These are phyloP conservation scores for Rhyacophila brunnea DNA, from an alignment of 1,140 invertebrate genomes.

Conservation along the genomic window DNA sequence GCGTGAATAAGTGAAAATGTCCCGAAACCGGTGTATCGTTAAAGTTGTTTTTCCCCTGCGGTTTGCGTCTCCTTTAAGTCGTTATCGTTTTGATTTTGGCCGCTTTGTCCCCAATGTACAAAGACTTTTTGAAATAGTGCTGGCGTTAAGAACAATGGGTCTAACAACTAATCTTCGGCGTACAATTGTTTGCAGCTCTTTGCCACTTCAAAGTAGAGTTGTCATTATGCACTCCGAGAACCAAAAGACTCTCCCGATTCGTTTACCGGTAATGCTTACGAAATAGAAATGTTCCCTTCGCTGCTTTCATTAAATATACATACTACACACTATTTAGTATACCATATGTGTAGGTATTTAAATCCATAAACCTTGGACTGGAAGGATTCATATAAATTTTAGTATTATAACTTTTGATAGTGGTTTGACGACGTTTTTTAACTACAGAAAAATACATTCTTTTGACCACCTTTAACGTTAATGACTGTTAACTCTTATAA, in stretches of 20 bases:
- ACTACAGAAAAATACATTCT: too few species aligned
- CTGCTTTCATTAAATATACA: not conserved
- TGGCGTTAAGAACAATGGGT: slow-evolving; percentile 17
- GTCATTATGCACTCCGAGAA: slow-evolving; percentile 28
- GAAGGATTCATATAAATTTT: too few species aligned
- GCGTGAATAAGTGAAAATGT: not conserved
- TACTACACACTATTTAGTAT: too few species aligned
- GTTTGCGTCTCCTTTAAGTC: not conserved
- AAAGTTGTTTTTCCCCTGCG: slow-evolving; percentile 3
- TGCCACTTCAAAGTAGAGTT: slow-evolving; percentile 23
- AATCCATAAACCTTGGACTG: too few species aligned
- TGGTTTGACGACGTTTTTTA: too few species aligned
- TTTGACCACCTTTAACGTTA: too few species aligned
- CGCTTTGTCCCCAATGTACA: not conserved
- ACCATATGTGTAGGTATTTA: too few species aligned
- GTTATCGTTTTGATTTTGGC: not conserved
- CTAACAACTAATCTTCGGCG: slow-evolving; percentile 27
- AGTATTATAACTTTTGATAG: too few species aligned
- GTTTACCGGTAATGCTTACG: not conserved
- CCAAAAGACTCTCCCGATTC: slow-evolving; percentile 4
- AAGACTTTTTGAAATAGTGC: slow-evolving; percentile 13
- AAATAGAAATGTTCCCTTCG: slow-evolving; percentile 4
- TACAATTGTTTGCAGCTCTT: slow-evolving; percentile 8
- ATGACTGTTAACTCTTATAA: too few species aligned
- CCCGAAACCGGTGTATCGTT: not conserved